Base-by-base conservation (phyloP, 1,140 invertebrate species). In the Bombus picipes region DNA sequence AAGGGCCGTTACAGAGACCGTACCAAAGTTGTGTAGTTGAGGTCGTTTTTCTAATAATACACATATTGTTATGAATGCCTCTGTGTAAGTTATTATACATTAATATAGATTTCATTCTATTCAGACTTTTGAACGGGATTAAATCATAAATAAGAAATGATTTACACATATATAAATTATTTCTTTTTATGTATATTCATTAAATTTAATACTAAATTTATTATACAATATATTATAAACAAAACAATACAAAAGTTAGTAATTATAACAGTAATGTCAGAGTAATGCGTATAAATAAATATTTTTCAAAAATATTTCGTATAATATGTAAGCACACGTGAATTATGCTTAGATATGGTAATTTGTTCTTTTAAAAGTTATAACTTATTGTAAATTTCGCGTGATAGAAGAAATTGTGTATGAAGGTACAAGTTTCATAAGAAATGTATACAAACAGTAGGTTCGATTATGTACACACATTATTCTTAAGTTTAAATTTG, bases 381-480 rank as follows among this genome's bases (percentile, higher is more conserved):
- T 81, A 74, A 34, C 37, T 74, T 43, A 34, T 5, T n/a, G 39
- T 37, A 37, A 65, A n/a, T 75, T 82, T 43, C 32, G 2, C 22
- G 5, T 3, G 22, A n/a, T 53, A 77, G 3, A n/a, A 77, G 9
- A 3, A 25, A 25, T 25, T 4, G 2, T 32, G 6, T 75, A 53
- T 28, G 15, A 62, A 32, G 37, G 41, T 41, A 39, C 34, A 43
- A n/a, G 15, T 73, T 5, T 57, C n/a, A 39, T 65, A 85, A 85
- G 53, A 85, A 85, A 85, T 73, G 57, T 85, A 85, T 53, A 85
- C 76, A 85, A 80, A 80, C 25, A 3, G n/a, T 57, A 37, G 4
- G 43, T 68, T 68, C 18, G 39, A 66, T 28, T 28, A 57, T 28
- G 53, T 62, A 18, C 5, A 22, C 41, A 70, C 62, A 74, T 83